Base-by-base conservation (phyloP, 1,140 invertebrate genomes). In the Orussus abietinus region DNA sequence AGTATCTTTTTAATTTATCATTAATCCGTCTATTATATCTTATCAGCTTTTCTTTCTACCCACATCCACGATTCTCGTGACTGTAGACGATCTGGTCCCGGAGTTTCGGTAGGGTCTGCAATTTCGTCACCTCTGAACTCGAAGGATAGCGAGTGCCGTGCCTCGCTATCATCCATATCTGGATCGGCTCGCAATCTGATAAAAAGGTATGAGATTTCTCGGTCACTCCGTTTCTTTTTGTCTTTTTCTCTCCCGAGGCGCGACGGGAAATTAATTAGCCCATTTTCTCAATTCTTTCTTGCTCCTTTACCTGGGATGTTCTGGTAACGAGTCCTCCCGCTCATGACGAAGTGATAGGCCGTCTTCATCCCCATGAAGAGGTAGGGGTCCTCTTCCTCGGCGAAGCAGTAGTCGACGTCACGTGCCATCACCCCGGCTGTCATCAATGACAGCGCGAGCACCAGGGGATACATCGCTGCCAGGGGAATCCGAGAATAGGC, bases 331-430 rank as follows among this genome's bases (percentile, higher is more conserved):
- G 57, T 57, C 31, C 53, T 66, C 15, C 66, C 64, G 25, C 56
- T 52, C 6, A 65, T 59, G 2, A 74, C 62, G 22, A 75, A 69
- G 30, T 74, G 60, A 25, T 77, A 77, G 1, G 75, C 64, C 5
- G 74, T 76, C 51, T 75, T 76, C 1, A 71, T 72, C 0, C 49
- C 71, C 54, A 76, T 69, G 22, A 60, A 51, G 3, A 75, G 43
- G 30, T 77, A 77, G 0, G 75, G 74, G 31, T 75, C 56, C 19
- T 58, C 45, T 10, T 77, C 70, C 1, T 65, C 47, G 0, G 59
- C 57, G 38, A 67, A 74, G 45, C 72, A 77, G 37, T 64, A 64
- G 14, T 73, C 66, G 5, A 43, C 41, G 14, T 69, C 53, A 11
- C 66, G 56, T 6, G 51, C 44, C 15, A 33, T 29, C 15, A 45